Percentiles rank a stretch among this genome's conserved stretches.
Evolutionary conservation across 2,797 vertebrate genomes (phyloP).

Genomic region (Ibycter americanus): DNA sequence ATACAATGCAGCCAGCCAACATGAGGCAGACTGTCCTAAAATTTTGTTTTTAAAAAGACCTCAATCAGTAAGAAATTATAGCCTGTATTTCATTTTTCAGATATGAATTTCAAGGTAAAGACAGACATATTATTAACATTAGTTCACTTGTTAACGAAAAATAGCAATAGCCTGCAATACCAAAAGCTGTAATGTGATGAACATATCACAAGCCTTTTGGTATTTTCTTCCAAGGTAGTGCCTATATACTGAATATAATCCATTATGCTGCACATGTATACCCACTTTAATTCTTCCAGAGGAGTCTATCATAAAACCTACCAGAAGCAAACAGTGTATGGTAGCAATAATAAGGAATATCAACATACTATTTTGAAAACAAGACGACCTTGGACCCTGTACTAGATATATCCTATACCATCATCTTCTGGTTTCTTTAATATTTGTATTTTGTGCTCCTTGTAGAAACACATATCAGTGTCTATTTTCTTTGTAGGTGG

Average conservation of each 20-base stretch:
- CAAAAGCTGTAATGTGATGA: background rate
- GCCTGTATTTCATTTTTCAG: background rate
- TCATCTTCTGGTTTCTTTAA: background rate
- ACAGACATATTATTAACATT: background rate
- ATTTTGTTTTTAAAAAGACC: background rate
- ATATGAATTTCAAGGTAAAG: background rate
- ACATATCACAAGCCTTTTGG: background rate
- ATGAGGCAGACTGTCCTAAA: background rate
- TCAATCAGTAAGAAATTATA: background rate
- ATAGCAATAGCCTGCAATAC: background rate
- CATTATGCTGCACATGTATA: background rate
- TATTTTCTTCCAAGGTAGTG: background rate
- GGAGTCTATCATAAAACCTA: background rate
- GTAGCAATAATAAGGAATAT: background rate
- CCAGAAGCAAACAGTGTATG: background rate
- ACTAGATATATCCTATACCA: background rate
- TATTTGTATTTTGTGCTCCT: background rate
- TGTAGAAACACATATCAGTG: background rate
- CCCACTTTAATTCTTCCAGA: background rate
- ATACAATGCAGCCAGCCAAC: background rate
- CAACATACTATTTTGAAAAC: background rate
- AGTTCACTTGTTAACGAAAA: background rate
- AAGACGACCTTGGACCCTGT: background rate
- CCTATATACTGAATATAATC: background rate
- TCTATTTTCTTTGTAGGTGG: background rate